Evolutionary conservation across 2,888 invertebrate genomes (phyloP).

Genomic region (Bedellia somnulentella): DNA sequence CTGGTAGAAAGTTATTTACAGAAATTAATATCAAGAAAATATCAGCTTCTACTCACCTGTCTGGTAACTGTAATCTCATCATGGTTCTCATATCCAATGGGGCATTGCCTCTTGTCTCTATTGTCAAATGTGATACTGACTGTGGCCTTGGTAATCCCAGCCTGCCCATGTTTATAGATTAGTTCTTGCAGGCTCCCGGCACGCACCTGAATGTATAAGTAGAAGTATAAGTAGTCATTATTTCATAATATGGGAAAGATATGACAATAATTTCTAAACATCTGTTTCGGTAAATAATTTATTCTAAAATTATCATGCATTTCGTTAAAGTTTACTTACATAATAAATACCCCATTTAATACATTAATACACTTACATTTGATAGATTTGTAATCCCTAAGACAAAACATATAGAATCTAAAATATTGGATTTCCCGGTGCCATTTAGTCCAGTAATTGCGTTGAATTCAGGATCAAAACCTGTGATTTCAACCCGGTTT

Average conservation of each 20-base stretch:
- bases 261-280: not conserved
- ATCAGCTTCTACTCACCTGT: constrained; percentile 62
- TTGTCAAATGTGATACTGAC: constrained; percentile 97
- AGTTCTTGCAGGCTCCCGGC: constrained; percentile 90
- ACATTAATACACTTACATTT: constrained; percentile 76
- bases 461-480: constrained; percentile 94
- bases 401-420: constrained; percentile 97
- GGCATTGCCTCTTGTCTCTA: constrained; percentile 74
- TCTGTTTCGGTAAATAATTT: too few relatives aligned
- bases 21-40: too few relatives aligned
- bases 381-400: constrained; percentile 91
- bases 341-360: too few relatives aligned
- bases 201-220: constrained; percentile 68
- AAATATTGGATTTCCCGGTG: constrained; percentile 95
- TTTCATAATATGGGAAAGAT: not conserved
- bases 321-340: too few relatives aligned
- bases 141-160: constrained; percentile 92
- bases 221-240: not conserved
- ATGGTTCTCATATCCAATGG: constrained; percentile 88
- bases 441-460: constrained; percentile 98
- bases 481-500: constrained; percentile 84
- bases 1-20: too few relatives aligned
- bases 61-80: constrained; percentile 91
- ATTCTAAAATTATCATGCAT: too few relatives aligned
- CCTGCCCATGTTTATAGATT: constrained; percentile 97